phyloP scores from a whole-genome alignment of 2,113 vertebrate genomes.

The Archilochus colubris region DNA sequence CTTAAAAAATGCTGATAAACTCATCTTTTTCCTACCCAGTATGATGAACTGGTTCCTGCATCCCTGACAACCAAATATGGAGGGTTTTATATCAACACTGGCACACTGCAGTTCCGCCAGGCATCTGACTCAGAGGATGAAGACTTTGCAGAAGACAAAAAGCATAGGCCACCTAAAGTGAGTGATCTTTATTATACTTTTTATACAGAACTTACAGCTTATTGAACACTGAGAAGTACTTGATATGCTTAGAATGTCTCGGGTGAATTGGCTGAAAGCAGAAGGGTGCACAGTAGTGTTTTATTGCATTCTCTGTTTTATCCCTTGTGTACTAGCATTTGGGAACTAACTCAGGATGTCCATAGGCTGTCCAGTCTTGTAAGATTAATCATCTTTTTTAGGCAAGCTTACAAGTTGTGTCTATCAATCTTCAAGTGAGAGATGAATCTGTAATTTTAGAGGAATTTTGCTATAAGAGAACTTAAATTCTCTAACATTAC shows the following conservation, averaged over 20 bases:
- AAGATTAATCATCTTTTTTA: background rate
- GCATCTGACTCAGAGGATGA: slow-evolving; percentile 96
- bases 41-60: slow-evolving; percentile 96
- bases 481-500: background rate
- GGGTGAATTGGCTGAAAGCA: background rate
- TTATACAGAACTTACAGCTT: background rate
- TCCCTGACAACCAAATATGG: slow-evolving; percentile 96
- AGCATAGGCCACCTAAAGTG: slow-evolving; percentile 89
- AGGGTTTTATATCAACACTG: slow-evolving; percentile 99
- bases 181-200: slow-evolving; percentile 10
- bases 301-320: background rate
- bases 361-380: background rate
- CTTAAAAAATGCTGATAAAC: background rate
- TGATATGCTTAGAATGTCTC: background rate
- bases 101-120: slow-evolving; percentile 94
- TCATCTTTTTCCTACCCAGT: slow-evolving; percentile 65
- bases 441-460: background rate
- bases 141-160: slow-evolving; percentile 76
- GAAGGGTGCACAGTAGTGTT: background rate
- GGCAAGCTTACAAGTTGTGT: background rate
- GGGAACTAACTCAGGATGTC: background rate
- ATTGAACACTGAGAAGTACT: background rate
- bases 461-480: background rate
- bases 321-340: background rate
- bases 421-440: background rate